Evolutionary conservation across 2,888 invertebrate species (phyloP).

Genomic region (Drosophila neutralis): DNA sequence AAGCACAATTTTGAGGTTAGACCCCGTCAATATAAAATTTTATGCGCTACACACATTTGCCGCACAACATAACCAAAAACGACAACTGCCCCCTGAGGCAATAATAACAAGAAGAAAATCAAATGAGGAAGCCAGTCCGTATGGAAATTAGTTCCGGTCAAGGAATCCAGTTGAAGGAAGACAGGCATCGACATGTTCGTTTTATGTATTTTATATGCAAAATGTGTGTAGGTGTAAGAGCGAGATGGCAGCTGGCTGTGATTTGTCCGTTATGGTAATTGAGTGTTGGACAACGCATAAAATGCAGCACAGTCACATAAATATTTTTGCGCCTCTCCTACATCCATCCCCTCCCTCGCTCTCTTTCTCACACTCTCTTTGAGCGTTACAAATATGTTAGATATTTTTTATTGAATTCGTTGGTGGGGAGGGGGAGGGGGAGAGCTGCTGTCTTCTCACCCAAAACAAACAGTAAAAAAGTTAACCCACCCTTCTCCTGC

Average conservation of each 20-base stretch:
- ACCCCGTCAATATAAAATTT: conserved; percentile 57
- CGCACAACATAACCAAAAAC: conserved; percentile 35
- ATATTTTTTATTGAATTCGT: conserved; percentile 75
- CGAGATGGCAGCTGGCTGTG: conserved; percentile 42
- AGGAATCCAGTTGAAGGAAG: conserved; percentile 31
- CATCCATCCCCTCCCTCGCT: not conserved
- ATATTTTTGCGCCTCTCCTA: conserved; percentile 53
- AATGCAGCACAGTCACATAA: conserved; percentile 70
- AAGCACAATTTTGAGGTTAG: conserved; percentile 62
- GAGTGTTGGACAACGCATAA: conserved; percentile 81
- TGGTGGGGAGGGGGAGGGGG: conserved; percentile 33
- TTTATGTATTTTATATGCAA: conserved; percentile 85
- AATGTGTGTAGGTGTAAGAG: conserved; percentile 55
- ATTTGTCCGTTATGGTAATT: conserved; percentile 75
- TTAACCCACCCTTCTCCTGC: not conserved
- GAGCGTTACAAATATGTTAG: conserved; percentile 75
- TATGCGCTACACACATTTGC: conserved; percentile 63
- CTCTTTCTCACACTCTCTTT: conserved; percentile 11
- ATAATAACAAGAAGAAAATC: conserved; percentile 60
- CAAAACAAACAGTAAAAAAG: conserved; percentile 65
- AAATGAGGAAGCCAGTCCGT: conserved; percentile 64
- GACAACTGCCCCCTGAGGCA: conserved; percentile 45
- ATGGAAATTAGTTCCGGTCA: conserved; percentile 75
- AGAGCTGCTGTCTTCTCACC: conserved; percentile 58
- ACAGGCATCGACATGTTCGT: conserved; percentile 79